These are phyloP conservation scores for Clostera curtula DNA, from an alignment of 2,888 invertebrate species.

Conservation along the genomic window DNA sequence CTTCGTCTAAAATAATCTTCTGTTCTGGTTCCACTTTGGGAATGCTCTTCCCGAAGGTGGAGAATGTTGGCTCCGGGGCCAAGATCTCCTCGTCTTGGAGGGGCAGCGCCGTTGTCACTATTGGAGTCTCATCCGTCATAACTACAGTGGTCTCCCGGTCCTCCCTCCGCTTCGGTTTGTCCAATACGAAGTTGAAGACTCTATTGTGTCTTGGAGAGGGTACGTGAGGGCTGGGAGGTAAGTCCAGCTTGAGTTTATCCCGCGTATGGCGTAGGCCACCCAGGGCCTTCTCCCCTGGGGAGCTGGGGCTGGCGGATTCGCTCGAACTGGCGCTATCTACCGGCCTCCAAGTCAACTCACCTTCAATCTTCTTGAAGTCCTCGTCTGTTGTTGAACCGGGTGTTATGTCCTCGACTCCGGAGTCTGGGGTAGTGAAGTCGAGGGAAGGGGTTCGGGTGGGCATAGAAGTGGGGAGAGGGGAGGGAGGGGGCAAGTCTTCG, in stretches of 20 bases:
- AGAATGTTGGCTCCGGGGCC: conserved; percentile 69
- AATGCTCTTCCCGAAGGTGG: conserved; percentile 73
- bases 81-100: conserved; percentile 38
- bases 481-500: conserved; percentile 35
- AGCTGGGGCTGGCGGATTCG: conserved; percentile 61
- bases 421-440: conserved; percentile 76
- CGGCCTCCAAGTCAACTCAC: conserved; percentile 38
- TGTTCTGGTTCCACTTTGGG: conserved; percentile 41
- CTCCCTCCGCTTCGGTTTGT: conserved; percentile 46
- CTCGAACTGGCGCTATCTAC: conserved; percentile 58
- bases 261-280: conserved; percentile 84
- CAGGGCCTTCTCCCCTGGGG: conserved; percentile 61
- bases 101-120: conserved; percentile 39
- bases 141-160: conserved; percentile 47
- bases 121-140: conserved; percentile 61
- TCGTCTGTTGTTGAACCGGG: conserved; percentile 61
- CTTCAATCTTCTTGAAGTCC: conserved; percentile 43
- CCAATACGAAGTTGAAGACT: conserved; percentile 61
- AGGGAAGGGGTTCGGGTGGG: conserved; percentile 45
- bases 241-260: conserved; percentile 81
- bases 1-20: conserved; percentile 43
- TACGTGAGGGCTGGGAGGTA: conserved; percentile 74
- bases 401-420: conserved; percentile 77
- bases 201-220: conserved; percentile 56
- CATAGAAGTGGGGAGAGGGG: conserved; percentile 30